Conservation (phyloP, 2,113 vertebrate species). For the Nansenia antarctica region DNA sequence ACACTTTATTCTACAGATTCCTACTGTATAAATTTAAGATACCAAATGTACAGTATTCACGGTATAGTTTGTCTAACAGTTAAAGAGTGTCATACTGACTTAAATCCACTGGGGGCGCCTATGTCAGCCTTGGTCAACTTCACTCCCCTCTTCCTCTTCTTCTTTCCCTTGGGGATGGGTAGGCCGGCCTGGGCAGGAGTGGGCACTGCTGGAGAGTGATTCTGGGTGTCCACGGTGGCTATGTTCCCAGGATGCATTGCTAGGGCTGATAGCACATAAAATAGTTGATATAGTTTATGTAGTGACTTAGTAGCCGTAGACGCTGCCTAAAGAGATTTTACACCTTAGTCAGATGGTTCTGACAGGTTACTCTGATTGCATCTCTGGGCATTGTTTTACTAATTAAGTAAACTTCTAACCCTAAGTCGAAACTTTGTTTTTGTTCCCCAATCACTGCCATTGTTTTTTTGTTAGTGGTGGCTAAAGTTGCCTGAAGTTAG, state of each 20-base stretch:
- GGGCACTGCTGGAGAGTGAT: slow-evolving; percentile 76
- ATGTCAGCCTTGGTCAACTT: slow-evolving; percentile 82
- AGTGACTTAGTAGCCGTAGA: too few species aligned
- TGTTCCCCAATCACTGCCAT: too few species aligned
- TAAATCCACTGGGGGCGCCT: slow-evolving; percentile 80
- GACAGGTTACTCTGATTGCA: neutral
- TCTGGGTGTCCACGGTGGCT: slow-evolving; percentile 71
- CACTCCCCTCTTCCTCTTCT: slow-evolving; percentile 65
- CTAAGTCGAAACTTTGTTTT: too few species aligned
- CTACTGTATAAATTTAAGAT: neutral
- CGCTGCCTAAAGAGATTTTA: too few species aligned
- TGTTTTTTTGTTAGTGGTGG: too few species aligned
- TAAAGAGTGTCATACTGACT: slow-evolving; percentile 66
- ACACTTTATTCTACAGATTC: too few species aligned
- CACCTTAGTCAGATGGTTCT: neutral
- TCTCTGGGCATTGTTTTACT: too few species aligned
- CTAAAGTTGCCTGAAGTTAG: too few species aligned
- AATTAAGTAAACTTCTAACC: too few species aligned
- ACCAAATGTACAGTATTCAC: neutral
- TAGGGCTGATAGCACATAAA: slow-evolving; percentile 18
- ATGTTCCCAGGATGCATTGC: slow-evolving; percentile 35
- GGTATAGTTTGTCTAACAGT: neutral
- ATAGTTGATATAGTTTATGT: neutral
- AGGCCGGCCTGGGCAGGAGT: slow-evolving; percentile 60
- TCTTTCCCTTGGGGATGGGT: slow-evolving; percentile 61